phyloP scores from a whole-genome alignment of 2,797 vertebrate species.

The Poecilia velifera region DNA sequence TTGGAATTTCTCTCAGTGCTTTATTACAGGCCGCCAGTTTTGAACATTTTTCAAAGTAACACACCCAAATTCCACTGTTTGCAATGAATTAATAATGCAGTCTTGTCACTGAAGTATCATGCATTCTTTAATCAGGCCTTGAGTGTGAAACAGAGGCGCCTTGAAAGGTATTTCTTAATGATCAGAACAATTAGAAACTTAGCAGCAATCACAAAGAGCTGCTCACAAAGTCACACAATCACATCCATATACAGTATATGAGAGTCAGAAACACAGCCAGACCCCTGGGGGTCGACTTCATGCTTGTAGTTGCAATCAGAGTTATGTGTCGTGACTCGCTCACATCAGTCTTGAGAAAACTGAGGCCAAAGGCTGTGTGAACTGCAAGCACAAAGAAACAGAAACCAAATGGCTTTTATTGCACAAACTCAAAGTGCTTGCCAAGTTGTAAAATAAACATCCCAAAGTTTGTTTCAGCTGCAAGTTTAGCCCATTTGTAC shows the following conservation, averaged over 20 bases:
- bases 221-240: conserved; percentile 51
- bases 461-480: conserved; percentile 53
- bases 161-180: conserved; percentile 83
- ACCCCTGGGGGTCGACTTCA: conserved; percentile 53
- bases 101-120: conserved; percentile 90
- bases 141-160: conserved; percentile 79
- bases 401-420: conserved; percentile 57
- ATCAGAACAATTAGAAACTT: conserved; percentile 85
- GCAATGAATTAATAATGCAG: conserved; percentile 94
- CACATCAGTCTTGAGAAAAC: conserved; percentile 62
- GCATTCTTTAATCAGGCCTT: conserved; percentile 89
- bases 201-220: conserved; percentile 52
- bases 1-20: conserved; percentile 90
- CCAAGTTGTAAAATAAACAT: conserved; percentile 72
- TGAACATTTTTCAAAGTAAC: conserved; percentile 96
- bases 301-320: conserved; percentile 54
- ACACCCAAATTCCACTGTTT: conserved; percentile 94
- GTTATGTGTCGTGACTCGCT: conserved; percentile 64
- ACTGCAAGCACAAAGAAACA: conserved; percentile 60
- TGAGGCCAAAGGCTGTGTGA: conserved; percentile 65
- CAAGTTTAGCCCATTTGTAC: conserved; percentile 4
- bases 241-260: conserved; percentile 39
- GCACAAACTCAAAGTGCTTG: conserved; percentile 54
- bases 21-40: conserved; percentile 93
- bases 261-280: conserved; percentile 23